phyloP scores from a whole-genome alignment of 2,888 invertebrate genomes.

The Amblyjoppa proteus region DNA sequence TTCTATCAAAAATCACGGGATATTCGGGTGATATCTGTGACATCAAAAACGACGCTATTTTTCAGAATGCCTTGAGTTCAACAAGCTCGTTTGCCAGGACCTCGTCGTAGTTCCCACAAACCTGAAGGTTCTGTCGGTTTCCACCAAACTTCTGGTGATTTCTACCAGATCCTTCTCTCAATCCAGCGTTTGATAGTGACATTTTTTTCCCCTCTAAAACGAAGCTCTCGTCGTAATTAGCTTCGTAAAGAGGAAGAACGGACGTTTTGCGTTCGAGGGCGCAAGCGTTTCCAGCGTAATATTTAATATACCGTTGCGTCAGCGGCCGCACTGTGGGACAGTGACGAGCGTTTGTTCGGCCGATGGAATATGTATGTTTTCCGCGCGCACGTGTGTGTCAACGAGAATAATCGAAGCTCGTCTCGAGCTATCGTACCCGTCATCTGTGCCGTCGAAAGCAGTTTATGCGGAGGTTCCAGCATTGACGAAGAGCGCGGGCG shows the following conservation, averaged over 20 bases:
- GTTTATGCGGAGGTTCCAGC: constrained; percentile 9
- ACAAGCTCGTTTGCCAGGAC: no score
- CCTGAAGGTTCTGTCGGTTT: no score
- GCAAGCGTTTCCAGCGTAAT: neutral
- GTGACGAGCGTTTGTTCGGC: constrained; percentile 11
- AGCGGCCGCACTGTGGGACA: constrained; percentile 14
- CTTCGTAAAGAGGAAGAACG: neutral
- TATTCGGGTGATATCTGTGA: no score
- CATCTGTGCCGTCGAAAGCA: constrained; percentile 23
- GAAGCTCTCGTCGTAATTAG: neutral
- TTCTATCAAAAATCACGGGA: no score
- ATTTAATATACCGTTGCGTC: constrained; percentile 19
- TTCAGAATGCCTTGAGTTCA: no score
- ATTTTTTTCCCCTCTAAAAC: no score
- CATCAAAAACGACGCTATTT: no score
- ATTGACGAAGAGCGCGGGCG: neutral
- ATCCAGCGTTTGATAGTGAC: no score
- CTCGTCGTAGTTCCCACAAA: no score
- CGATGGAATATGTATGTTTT: neutral
- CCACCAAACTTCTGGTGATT: no score
- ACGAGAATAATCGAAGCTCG: constrained; percentile 39
- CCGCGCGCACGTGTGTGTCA: constrained; percentile 5
- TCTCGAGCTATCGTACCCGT: constrained; percentile 34
- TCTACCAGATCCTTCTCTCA: no score
- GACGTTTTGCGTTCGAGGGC: neutral